phyloP scores from a whole-genome alignment of 2,113 vertebrate genomes.

The Thalassarche chlororhynchos region DNA sequence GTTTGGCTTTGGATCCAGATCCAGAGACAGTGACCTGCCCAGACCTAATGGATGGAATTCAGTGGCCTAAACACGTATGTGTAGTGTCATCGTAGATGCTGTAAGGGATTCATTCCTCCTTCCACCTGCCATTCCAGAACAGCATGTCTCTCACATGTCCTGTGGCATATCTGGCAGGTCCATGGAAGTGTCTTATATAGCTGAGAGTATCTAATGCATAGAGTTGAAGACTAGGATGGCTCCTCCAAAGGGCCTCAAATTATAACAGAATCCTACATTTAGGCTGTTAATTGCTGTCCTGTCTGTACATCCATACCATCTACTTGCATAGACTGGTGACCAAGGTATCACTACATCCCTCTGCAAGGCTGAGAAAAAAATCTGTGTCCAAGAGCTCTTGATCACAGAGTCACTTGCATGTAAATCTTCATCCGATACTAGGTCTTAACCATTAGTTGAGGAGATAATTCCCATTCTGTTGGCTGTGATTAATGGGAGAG shows the following conservation, averaged over 20 bases:
- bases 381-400: neutral
- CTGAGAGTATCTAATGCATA: neutral
- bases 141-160: neutral
- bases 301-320: neutral
- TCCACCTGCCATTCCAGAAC: neutral
- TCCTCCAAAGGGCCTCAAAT: neutral
- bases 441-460: neutral
- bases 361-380: neutral
- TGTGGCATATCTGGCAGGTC: neutral
- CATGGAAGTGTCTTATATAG: neutral
- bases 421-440: neutral
- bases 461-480: neutral
- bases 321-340: neutral
- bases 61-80: neutral
- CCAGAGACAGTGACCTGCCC: neutral
- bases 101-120: neutral
- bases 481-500: neutral
- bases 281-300: neutral
- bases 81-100: neutral
- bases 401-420: neutral
- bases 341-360: neutral
- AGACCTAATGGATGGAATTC: neutral
- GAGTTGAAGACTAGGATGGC: neutral
- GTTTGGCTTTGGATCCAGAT: neutral
- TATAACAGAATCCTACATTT: neutral